These are phyloP conservation scores for Aurelia aurita DNA, from an alignment of 30 jellyfish, hydroid and myxozoan species.

Conservation along the genomic window DNA sequence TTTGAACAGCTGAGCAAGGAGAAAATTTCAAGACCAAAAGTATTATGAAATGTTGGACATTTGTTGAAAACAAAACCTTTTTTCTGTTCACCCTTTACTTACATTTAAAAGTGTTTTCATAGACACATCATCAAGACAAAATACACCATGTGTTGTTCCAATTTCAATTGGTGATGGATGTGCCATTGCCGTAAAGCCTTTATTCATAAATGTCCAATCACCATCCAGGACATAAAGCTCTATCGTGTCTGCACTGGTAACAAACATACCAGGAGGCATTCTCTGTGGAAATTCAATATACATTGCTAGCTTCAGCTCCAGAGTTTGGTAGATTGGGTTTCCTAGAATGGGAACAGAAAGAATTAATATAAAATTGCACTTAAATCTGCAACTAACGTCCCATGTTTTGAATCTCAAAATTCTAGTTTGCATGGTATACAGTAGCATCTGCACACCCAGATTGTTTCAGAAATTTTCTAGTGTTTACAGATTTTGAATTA, in stretches of 20 bases:
- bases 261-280: conserved; percentile 93
- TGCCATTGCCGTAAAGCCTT: conserved; percentile 92
- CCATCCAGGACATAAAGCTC: conserved; percentile 89
- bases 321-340: conserved; percentile 86
- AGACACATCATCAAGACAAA: conserved; percentile 73
- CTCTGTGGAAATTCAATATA: conserved; percentile 90
- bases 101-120: conserved; percentile 45
- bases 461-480: no score
- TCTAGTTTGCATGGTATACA: no score
- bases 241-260: conserved; percentile 90
- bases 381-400: no score
- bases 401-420: no score
- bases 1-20: no score
- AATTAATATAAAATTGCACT: not conserved
- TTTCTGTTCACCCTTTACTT: no score
- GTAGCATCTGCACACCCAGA: no score
- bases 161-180: conserved; percentile 96
- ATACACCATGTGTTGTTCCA: conserved; percentile 97
- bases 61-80: no score
- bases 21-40: no score
- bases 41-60: no score
- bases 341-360: conserved; percentile 53
- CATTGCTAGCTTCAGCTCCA: conserved; percentile 92
- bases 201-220: conserved; percentile 78
- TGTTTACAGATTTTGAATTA: no score